Conservation (phyloP, 2,888 invertebrate species). For the Scotopteryx bipunctaria region DNA sequence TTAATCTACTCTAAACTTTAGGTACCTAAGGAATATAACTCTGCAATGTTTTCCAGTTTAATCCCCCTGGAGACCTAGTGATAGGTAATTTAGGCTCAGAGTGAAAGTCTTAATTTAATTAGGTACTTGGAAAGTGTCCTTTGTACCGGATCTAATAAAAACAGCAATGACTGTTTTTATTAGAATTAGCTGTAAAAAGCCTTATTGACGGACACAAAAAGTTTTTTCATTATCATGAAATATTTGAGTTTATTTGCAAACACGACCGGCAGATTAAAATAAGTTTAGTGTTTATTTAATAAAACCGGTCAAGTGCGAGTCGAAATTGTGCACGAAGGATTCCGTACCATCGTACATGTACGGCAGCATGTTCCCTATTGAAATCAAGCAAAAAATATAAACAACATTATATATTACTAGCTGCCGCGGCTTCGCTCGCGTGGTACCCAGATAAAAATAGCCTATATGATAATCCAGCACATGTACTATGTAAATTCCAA, state of each 20-base stretch:
- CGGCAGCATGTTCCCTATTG: too few relatives aligned
- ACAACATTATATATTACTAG: too few relatives aligned
- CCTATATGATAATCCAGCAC: too few relatives aligned
- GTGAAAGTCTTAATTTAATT: constrained; percentile 18
- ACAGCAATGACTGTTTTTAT: constrained; percentile 21
- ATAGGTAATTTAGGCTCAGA: constrained; percentile 16
- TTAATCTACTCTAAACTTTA: background rate
- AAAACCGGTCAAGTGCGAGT: background rate
- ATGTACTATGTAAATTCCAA: too few relatives aligned
- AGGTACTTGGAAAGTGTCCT: constrained; percentile 13
- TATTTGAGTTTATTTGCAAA: constrained; percentile 1
- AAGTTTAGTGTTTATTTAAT: too few relatives aligned
- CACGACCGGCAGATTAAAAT: too few relatives aligned
- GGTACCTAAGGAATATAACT: background rate
- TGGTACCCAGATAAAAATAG: too few relatives aligned
- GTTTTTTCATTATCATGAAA: constrained; percentile 25
- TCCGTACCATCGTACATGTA: too few relatives aligned
- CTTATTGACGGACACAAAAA: constrained; percentile 26
- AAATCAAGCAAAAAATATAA: too few relatives aligned
- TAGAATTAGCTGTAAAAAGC: constrained; percentile 24
- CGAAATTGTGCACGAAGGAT: too few relatives aligned
- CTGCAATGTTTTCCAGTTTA: background rate
- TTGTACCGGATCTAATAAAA: constrained; percentile 23
- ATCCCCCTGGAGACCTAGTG: constrained; percentile 19
- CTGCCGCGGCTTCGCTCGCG: too few relatives aligned